phyloP scores from a whole-genome alignment of 1,140 invertebrate genomes.

The Aleiodes sp. region DNA sequence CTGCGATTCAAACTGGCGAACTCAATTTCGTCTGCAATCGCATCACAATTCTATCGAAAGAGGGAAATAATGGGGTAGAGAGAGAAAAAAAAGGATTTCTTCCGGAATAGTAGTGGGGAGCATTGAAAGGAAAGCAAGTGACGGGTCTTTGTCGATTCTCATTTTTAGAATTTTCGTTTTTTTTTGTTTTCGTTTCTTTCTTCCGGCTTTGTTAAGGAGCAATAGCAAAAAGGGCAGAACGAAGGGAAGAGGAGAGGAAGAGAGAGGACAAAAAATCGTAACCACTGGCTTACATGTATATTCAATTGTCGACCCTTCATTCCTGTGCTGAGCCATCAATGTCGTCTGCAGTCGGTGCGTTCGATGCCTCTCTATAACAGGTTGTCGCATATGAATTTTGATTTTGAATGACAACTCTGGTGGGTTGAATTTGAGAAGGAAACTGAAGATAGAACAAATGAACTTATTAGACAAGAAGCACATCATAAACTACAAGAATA shows the following conservation, averaged over 20 bases:
- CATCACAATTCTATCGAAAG: slow-evolving; percentile 6
- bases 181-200: neutral
- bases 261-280: neutral
- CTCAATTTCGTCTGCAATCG: slow-evolving; percentile 18
- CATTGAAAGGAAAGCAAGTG: slow-evolving; percentile 5
- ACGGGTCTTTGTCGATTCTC: neutral
- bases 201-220: too few relatives aligned
- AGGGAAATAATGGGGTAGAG: neutral
- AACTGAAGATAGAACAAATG: too few relatives aligned
- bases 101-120: neutral
- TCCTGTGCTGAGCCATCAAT: neutral
- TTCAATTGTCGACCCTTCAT: neutral
- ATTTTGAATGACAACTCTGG: neutral
- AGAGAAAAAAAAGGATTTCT: neutral
- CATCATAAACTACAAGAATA: too few relatives aligned
- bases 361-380: neutral
- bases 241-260: neutral
- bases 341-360: slow-evolving; percentile 2
- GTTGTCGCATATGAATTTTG: neutral
- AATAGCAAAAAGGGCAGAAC: too few relatives aligned
- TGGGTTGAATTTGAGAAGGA: too few relatives aligned
- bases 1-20: slow-evolving; percentile 17
- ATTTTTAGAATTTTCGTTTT: neutral
- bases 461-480: too few relatives aligned
- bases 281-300: slow-evolving; percentile 2